These are phyloP conservation scores for Sceloporus tristichus DNA, from an alignment of 2,113 vertebrate species.

Conservation along the genomic window DNA sequence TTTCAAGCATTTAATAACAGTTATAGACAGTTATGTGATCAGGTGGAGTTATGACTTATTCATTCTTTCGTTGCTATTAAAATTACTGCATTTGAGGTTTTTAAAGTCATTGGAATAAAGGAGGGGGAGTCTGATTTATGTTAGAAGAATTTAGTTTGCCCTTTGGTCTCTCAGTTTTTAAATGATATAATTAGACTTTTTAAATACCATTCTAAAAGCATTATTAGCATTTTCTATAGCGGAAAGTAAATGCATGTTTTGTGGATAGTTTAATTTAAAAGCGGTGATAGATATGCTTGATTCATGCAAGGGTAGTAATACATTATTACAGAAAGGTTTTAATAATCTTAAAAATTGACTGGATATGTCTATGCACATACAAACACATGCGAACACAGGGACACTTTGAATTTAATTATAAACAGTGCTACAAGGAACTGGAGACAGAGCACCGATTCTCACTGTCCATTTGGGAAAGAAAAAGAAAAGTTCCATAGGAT, in stretches of 20 bases:
- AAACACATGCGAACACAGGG: constrained; percentile 53
- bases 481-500: constrained; percentile 76
- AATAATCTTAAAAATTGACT: constrained; percentile 77
- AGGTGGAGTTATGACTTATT: constrained; percentile 89
- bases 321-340: constrained; percentile 83
- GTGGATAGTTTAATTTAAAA: constrained; percentile 88
- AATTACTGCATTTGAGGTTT: constrained; percentile 89
- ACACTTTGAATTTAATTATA: constrained; percentile 60
- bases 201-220: constrained; percentile 96
- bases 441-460: constrained; percentile 68
- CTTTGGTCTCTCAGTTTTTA: constrained; percentile 92
- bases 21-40: constrained; percentile 91
- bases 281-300: constrained; percentile 84
- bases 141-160: constrained; percentile 93
- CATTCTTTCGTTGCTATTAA: constrained; percentile 90
- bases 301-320: constrained; percentile 85
- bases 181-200: constrained; percentile 97
- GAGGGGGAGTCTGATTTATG: constrained; percentile 93
- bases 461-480: constrained; percentile 67
- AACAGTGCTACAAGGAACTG: constrained; percentile 54
- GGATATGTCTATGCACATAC: constrained; percentile 41
- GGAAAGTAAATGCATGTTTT: constrained; percentile 88
- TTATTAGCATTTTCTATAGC: constrained; percentile 90
- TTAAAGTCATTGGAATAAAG: constrained; percentile 90
- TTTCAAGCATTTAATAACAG: constrained; percentile 90